Base-by-base conservation (phyloP, 1,140 invertebrate genomes). In the Arctopsyche grandis region DNA sequence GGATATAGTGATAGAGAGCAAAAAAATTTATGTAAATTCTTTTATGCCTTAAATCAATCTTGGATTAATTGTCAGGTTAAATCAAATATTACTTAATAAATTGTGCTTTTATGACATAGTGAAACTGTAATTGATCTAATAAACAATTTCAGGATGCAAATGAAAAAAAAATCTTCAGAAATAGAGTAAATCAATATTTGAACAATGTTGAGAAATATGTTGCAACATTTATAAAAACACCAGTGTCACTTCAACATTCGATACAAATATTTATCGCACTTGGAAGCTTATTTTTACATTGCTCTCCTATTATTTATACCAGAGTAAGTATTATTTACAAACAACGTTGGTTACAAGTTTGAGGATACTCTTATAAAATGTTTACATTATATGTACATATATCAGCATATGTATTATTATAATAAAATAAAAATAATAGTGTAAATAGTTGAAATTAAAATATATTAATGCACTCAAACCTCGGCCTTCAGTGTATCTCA, bases 231-330 rank as follows among this genome's bases (percentile, higher is more conserved):
- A 58, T 79, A 24, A 83, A 83, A 69, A 24, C 44, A 43, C 79
- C 80, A 9, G 21, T 75, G 16, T 78, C 82, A 0, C 22, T 66
- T n/a, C 60, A 81, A 16, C 76, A 60, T 73, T 70, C 75, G 4
- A 78, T 77, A 46, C 80, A 83, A 79, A 19, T 83, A 14, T 78
- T 81, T 24, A 76, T 80, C 0, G 74, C 79, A 21, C 26, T 81
- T 60, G 79, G 77, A 70, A 81, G 63, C 3, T 38, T 83, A 22
- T 81, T 83, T 70, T 43, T 83, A 26, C 82, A 83, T 78, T 83
- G 82, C 63, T 81, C 80, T 24, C 78, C 77, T 4, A 83, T 83
- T n/a, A 81, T 83, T 44, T 83, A 83, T 75, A 75, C 75, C 14
- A 83, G 82, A 38, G 82, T 83, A 78, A 3, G 78, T 71, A 24